These are phyloP conservation scores for Samia ricini DNA, from an alignment of 1,140 invertebrate species.

Conservation along the genomic window DNA sequence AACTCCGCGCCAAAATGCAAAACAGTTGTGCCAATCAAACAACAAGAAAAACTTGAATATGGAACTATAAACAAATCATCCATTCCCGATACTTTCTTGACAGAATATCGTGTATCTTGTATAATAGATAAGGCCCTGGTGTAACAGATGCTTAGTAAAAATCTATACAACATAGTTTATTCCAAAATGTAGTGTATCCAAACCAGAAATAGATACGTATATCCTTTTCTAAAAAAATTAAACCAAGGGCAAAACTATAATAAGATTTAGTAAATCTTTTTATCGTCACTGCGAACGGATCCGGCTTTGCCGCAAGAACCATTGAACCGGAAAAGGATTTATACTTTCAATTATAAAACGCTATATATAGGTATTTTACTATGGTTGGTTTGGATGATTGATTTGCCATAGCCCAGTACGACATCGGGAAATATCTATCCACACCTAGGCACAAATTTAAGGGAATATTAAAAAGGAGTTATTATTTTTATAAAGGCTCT, in stretches of 20 bases:
- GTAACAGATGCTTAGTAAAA: no score
- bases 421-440: neutral
- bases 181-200: neutral
- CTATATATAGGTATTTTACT: neutral
- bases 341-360: neutral
- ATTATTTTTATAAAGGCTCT: no score
- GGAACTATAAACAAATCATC: no score
- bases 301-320: neutral
- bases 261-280: neutral
- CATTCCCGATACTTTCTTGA: no score
- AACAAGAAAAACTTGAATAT: no score
- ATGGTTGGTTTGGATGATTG: neutral
- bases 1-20: no score
- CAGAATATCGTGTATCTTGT: no score
- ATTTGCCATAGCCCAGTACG: neutral
- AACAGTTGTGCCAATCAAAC: no score
- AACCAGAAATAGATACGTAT: neutral
- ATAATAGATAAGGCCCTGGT: no score
- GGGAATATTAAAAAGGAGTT: no score
- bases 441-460: no score
- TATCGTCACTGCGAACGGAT: neutral
- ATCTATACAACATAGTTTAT: no score
- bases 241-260: neutral
- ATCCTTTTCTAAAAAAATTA: neutral
- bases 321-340: conserved; percentile 1